These are phyloP conservation scores for Maccullochella peelii DNA, from an alignment of 2,113 vertebrate species.

Conservation along the genomic window DNA sequence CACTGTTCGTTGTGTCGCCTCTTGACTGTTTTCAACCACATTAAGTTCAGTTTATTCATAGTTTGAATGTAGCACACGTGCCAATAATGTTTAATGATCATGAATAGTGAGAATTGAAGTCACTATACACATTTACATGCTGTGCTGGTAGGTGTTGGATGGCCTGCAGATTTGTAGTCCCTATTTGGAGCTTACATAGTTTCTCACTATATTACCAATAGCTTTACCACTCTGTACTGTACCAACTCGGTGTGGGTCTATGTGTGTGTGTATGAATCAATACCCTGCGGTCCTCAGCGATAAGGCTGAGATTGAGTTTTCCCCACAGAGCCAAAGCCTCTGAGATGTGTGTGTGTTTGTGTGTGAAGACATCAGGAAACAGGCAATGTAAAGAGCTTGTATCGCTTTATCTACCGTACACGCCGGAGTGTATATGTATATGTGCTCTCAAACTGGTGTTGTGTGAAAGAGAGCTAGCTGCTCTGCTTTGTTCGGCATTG, in stretches of 20 bases:
- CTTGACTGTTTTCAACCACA: not conserved
- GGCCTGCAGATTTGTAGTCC: slow-evolving; percentile 11
- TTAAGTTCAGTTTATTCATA: not conserved
- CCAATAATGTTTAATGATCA: not conserved
- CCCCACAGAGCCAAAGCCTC: slow-evolving; percentile 64
- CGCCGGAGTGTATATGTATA: slow-evolving; percentile 69
- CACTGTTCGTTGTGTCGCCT: not conserved
- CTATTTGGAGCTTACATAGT: slow-evolving; percentile 51
- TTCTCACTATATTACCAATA: slow-evolving; percentile 45
- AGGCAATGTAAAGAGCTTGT: slow-evolving; percentile 68
- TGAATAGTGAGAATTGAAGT: not conserved
- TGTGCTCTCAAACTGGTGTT: slow-evolving; percentile 64
- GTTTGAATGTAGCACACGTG: not conserved
- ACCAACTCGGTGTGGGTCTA: slow-evolving; percentile 36
- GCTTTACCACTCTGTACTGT: slow-evolving; percentile 49
- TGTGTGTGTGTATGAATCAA: slow-evolving; percentile 46
- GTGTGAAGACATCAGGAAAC: slow-evolving; percentile 75
- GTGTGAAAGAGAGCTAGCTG: slow-evolving; percentile 62
- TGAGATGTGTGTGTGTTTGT: slow-evolving; percentile 37
- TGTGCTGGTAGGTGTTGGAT: not conserved
- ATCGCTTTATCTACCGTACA: slow-evolving; percentile 69
- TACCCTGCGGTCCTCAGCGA: slow-evolving; percentile 71
- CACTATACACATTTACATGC: not conserved
- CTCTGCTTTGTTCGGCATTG: slow-evolving; percentile 69
- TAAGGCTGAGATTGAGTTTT: slow-evolving; percentile 79